Evolutionary conservation across 2,888 invertebrate genomes (phyloP).

Genomic region (Drosophila nr. perissopoda): DNA sequence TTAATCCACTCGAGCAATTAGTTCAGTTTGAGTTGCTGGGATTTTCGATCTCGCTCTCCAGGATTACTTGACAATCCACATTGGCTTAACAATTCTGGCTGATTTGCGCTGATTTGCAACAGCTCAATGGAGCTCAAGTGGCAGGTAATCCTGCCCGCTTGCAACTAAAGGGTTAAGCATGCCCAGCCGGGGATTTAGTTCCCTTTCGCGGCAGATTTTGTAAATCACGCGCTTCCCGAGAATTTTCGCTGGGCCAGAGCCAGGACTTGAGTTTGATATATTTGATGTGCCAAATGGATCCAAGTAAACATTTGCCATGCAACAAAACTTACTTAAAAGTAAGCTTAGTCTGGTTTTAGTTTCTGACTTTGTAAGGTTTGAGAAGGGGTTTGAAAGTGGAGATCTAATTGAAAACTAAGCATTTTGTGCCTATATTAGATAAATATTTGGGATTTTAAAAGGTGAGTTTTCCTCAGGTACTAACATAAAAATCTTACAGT

Average conservation of each 20-base stretch:
- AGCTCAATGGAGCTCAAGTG: constrained; percentile 74
- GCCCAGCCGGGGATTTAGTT: constrained; percentile 57
- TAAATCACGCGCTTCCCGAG: constrained; percentile 52
- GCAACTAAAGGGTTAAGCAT: constrained; percentile 68
- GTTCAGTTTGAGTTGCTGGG: constrained; percentile 52
- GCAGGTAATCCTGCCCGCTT: constrained; percentile 62
- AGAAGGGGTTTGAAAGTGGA: neutral
- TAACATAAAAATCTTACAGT: no score
- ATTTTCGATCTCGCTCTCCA: constrained; percentile 26
- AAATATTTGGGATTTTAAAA: no score
- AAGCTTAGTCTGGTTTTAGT: constrained; percentile 11
- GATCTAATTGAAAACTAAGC: neutral
- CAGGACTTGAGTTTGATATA: constrained; percentile 14
- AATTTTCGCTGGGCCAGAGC: constrained; percentile 23
- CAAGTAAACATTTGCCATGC: constrained; percentile 36
- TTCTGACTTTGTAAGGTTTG: constrained; percentile 33
- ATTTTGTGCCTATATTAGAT: no score
- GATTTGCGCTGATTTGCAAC: constrained; percentile 67
- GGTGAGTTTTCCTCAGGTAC: no score
- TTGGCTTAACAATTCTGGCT: constrained; percentile 46
- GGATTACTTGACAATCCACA: constrained; percentile 63
- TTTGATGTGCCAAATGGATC: constrained; percentile 35
- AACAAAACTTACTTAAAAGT: neutral
- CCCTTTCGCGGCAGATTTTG: constrained; percentile 66
- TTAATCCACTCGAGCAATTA: constrained; percentile 65